Percentiles rank a stretch among this genome's conserved stretches.
Conservation (phyloP, 2,113 vertebrate genomes). For the Myotis brandtii region DNA sequence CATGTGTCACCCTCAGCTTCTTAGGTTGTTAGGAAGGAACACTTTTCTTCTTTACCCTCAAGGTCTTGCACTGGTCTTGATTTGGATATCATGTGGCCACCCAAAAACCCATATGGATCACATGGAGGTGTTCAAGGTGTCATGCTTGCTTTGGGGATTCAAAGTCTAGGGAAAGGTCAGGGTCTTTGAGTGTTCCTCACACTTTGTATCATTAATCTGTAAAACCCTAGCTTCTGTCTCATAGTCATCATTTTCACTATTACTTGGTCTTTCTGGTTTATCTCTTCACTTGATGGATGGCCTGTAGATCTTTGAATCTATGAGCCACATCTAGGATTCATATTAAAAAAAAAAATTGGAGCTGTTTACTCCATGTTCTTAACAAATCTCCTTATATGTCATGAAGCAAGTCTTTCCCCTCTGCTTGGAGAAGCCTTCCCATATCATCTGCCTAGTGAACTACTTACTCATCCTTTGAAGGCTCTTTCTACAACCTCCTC, state of each 20-base stretch:
- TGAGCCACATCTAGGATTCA: not conserved
- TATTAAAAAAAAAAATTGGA: not conserved
- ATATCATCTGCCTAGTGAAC: not conserved
- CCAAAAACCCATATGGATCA: not conserved
- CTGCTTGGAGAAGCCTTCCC: not conserved
- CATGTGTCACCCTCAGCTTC: not conserved
- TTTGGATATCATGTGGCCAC: not conserved
- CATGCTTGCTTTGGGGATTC: not conserved
- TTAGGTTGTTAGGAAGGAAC: not conserved
- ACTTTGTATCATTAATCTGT: not conserved
- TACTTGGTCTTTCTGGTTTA: not conserved
- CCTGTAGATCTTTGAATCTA: not conserved
- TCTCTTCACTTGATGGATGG: not conserved
- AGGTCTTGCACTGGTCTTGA: not conserved
- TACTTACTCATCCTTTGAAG: not conserved
- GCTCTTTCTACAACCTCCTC: not conserved
- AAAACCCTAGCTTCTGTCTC: not conserved
- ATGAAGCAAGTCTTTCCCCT: not conserved
- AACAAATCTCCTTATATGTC: not conserved
- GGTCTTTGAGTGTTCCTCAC: not conserved
- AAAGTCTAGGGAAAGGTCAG: not conserved
- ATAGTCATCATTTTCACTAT: not conserved
- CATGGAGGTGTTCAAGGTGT: not conserved
- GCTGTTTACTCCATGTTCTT: not conserved
- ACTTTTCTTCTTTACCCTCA: not conserved